Base-by-base conservation (phyloP, 2,113 vertebrate genomes). In the Xiphophorus couchianus region DNA sequence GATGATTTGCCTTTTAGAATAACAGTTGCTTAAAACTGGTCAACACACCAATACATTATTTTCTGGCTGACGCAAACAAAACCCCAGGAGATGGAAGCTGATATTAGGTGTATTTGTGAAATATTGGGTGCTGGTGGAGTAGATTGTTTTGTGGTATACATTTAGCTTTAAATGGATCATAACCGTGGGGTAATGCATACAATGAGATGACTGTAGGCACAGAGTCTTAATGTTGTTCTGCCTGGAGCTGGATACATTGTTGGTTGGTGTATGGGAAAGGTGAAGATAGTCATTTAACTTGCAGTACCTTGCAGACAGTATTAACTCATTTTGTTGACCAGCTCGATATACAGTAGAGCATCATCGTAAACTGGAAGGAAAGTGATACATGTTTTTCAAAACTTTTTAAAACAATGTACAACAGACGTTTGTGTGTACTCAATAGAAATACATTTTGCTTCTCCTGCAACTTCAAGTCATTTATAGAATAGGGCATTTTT, bases 1-100 rank as follows among this genome's bases (percentile, higher is more conserved):
- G 74, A 74, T 65, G 74, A 77, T 65, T 85, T 77, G 48, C 62
- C 30, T 69, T 25, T 67, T 31, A 73, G 82, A 86, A 81, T 73
- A 80, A 37, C 22, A 58, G 51, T n/a, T n/a, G 51, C 51, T 58
- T 58, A 25, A 25, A n/a, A 58, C 25, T 58, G 51, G 51, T n/a
- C 51, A n/a, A 25, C 19, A 58, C 51, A n/a, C 51, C 51, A 58
- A 68, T 29, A 77, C 74, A 82, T 73, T 78, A 63, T 70, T 77
- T 82, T 66, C 27, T 64, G 63, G 17, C 19, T 73, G 60, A 60
- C 9, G 3, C 68, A 30, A 80, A 82, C 68, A 69, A 3, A 62
- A 80, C 48, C 33, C 64, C n/a, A 37, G 13, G 11, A 66, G 33
- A 66, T 39, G 51, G 51, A n/a, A 58, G 25, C 17, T 58, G 22